Evolutionary conservation across 2,888 invertebrate species (phyloP), one percentile per base, ranked within the genome.

Genomic region (Papilio gigon): DNA sequence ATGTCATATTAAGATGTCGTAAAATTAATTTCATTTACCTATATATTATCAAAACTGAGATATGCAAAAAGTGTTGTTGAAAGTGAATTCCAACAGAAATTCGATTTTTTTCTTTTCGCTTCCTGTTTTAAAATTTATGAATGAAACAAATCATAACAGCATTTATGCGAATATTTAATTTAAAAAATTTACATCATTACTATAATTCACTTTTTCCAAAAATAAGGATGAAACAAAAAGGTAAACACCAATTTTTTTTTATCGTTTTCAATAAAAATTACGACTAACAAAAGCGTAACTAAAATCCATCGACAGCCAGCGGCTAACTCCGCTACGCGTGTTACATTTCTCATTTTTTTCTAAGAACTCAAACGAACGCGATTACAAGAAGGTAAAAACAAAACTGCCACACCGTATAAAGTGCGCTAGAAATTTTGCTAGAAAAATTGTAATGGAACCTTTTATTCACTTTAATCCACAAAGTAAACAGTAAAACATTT

Each of bases 311-410:
- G 65, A 59, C 47, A 66, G 65, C 35, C 33, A 59, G 59, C 35
- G 47, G 35, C 47, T 20, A 42, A 33, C 35, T 66, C 25, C 20
- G 58, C 44, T 59, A 59, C 65, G 59, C 64, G 53, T 53, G 14
- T 66, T 59, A 59, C 58, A 47, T 59, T 35, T 35, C 30, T 59
- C 12, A 22, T 35, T 58, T 67, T 53, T 67, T 67, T 67, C 67
- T 56, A 22, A 33, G 50, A 40, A 67, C 8, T 42, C 56, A 62
- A 53, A 53, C 42, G 22, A 65, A 1, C 37, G 22, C 61, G 42
- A 67, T 35, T 47, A 25, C 12, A 59, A 22, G 33, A 59, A 25
- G 1, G 6, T 6, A 67, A 40, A 30, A 56, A 53, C 63, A 47
- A 35, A 63, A 62, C 25, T 27, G 22, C 40, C 61, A 30, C n/a